Conservation (phyloP, 2,888 invertebrate species). For the Thecophora atra region DNA sequence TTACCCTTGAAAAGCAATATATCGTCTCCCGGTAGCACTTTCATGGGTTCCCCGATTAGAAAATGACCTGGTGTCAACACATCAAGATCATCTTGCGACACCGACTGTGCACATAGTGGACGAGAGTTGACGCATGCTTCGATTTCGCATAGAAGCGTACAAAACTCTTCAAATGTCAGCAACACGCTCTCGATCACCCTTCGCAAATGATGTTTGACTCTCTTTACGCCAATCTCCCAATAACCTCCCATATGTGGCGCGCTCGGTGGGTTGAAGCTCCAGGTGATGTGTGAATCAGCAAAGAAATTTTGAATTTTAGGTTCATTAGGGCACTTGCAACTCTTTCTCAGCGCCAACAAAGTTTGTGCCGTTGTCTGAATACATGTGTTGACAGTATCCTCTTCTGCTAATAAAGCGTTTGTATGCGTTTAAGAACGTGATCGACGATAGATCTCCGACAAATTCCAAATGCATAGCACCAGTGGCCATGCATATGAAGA, state of each 20-base stretch:
- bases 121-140: no score
- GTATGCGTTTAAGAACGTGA: constrained; percentile 8
- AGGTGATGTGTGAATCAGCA: constrained; percentile 7
- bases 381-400: constrained; percentile 13
- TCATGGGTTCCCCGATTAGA: no score
- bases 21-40: no score
- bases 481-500: constrained; percentile 15
- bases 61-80: no score
- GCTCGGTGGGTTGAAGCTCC: constrained; percentile 7
- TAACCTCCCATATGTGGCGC: constrained; percentile 25
- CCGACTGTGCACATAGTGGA: no score
- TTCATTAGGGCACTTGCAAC: no score
- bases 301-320: background rate
- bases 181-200: constrained; percentile 9
- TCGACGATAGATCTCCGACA: constrained; percentile 14
- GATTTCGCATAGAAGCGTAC: no score
- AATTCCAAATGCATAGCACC: constrained; percentile 35
- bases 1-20: no score
- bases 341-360: no score
- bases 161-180: no score
- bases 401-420: constrained; percentile 1
- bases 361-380: constrained; percentile 26
- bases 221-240: constrained; percentile 16
- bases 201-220: no score
- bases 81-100: no score